Base-by-base conservation (phyloP, 1,140 invertebrate genomes). In the Anastrepha obliqua region DNA sequence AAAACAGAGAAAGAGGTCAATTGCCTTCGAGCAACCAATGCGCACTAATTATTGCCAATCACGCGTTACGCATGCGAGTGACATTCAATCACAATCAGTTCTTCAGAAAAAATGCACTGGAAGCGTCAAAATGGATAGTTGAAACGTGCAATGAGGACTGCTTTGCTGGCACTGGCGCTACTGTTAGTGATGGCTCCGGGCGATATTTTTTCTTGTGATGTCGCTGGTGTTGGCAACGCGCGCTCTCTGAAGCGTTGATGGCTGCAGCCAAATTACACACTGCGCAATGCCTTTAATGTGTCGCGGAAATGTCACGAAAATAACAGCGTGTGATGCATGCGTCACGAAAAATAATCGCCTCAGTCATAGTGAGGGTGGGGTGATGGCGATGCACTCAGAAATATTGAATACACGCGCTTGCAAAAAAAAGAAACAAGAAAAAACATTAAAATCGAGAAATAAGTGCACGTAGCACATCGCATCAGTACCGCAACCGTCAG, bases 1-100 rank as follows among this genome's bases (percentile, higher is more conserved):
- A 13, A 29, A 47, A 47, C 15, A 65, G 20, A 15, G 2, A 13
- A 47, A 74, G 9, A 15, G 17, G 11, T 8, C 42, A 74, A 74
- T 67, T 39, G 65, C n/a, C 65, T 67, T 67, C 20, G 29, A 20
- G 65, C 20, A 9, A 29, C 5, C 64, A 65, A 29, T 29, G n/a
- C 67, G 67, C 70, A 74, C 70, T 51, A 74, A 74, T 74, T 74
- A 74, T 74, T 74, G 44, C 42, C n/a, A 51, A 51, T 51, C 70
- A 74, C 70, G 70, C 70, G 17, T n/a, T 4, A 47, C 13, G n/a
- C 39, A 74, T 74, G 70, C 44, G 44, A 74, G 15, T 47, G 44
- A 74, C 70, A 74, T 51, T 3, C 70, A 74, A 44, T 47, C 44
- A 17, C 39, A 47, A 74, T 47, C 39, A 74, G 13, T 74, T 74